These are phyloP conservation scores for Lophochroa leadbeateri DNA, from an alignment of 2,113 vertebrate genomes.

Conservation along the genomic window DNA sequence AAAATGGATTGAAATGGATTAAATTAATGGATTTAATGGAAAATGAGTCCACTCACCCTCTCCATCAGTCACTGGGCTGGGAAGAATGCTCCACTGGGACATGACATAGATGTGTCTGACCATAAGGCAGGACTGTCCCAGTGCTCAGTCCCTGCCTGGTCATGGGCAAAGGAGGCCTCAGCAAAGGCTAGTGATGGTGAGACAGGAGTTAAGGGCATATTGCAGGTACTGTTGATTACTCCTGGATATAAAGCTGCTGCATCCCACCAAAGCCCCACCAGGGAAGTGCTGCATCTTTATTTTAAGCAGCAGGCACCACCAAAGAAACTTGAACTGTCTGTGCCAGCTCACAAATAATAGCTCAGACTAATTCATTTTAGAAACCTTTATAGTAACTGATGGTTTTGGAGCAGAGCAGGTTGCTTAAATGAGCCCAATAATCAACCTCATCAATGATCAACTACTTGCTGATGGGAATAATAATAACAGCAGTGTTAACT, in stretches of 20 bases:
- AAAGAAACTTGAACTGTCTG: not conserved
- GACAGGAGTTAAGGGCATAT: too few species aligned
- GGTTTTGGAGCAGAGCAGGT: not conserved
- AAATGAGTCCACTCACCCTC: not conserved
- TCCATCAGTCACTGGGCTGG: not conserved
- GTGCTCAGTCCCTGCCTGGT: not conserved
- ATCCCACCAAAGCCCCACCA: not conserved
- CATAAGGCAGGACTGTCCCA: not conserved
- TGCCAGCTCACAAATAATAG: not conserved
- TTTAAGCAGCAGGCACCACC: not conserved
- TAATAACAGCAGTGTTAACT: not conserved
- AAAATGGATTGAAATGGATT: too few species aligned
- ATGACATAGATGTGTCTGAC: not conserved
- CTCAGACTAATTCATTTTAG: conserved; percentile 15
- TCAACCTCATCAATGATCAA: not conserved
- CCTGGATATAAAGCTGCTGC: not conserved
- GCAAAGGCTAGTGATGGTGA: not conserved
- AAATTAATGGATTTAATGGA: too few species aligned
- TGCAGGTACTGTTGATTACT: fast-evolving
- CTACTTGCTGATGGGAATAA: not conserved
- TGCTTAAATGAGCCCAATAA: conserved; percentile 19
- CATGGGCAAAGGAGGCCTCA: not conserved
- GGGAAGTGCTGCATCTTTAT: not conserved
- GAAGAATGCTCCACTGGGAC: not conserved
- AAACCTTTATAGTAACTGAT: not conserved